phyloP scores from a whole-genome alignment of 2,113 vertebrate species.

The Oncorhynchus clarkii region DNA sequence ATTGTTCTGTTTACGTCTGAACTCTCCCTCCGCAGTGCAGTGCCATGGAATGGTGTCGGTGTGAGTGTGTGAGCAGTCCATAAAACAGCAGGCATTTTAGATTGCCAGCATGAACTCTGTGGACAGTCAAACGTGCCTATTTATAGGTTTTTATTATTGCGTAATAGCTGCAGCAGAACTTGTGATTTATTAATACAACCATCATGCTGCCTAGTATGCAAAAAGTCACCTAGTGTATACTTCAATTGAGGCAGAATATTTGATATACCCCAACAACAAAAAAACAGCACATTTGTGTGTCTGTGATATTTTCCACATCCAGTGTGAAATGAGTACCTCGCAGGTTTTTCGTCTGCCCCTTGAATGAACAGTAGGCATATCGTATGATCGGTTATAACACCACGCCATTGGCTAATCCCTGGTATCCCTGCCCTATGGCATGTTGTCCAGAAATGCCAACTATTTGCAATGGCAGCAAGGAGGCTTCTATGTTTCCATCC shows the following conservation, averaged over 20 bases:
- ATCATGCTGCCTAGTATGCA: neutral
- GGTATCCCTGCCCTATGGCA: too few species aligned
- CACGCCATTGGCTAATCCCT: too few species aligned
- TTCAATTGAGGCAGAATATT: neutral
- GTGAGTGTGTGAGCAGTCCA: neutral
- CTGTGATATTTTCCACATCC: too few species aligned
- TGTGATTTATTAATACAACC: neutral
- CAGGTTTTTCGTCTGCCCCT: too few species aligned
- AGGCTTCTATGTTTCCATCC: too few species aligned
- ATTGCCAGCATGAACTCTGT: slow-evolving; percentile 22
- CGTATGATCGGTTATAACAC: too few species aligned
- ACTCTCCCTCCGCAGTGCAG: too few species aligned
- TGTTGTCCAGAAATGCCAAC: too few species aligned
- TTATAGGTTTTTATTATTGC: slow-evolving; percentile 7
- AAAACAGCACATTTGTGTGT: neutral
- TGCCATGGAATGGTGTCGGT: neutral
- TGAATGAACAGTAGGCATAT: too few species aligned
- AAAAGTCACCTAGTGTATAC: neutral
- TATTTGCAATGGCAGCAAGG: too few species aligned
- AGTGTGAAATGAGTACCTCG: too few species aligned
- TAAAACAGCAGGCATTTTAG: slow-evolving; percentile 10
- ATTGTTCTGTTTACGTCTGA: too few species aligned
- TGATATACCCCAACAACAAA: neutral
- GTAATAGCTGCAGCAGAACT: neutral
- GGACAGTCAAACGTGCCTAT: slow-evolving; percentile 15